Evolutionary conservation across 2,797 vertebrate species (phyloP).

Genomic region (Fundulus diaphanus): DNA sequence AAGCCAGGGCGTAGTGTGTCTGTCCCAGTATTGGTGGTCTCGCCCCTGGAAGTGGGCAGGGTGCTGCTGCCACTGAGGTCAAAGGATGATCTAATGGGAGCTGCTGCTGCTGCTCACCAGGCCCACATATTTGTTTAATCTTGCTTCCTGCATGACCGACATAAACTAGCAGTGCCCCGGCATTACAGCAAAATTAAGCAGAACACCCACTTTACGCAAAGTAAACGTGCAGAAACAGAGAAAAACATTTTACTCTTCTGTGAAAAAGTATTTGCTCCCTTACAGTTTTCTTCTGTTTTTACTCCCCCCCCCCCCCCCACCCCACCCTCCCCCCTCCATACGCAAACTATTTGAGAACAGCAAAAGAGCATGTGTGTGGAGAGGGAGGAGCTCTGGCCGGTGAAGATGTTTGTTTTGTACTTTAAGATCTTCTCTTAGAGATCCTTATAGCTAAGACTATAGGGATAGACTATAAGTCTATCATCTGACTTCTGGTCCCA

Average conservation of each 20-base stretch:
- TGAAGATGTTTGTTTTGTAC: too few relatives aligned
- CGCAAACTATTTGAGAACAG: too few relatives aligned
- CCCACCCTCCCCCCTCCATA: too few relatives aligned
- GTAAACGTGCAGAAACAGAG: neutral
- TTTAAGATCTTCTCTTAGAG: too few relatives aligned
- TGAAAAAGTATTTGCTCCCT: neutral
- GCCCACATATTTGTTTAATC: constrained; percentile 58
- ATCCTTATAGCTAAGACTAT: too few relatives aligned
- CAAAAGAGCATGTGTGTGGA: too few relatives aligned
- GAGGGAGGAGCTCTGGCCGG: too few relatives aligned
- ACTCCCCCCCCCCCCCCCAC: too few relatives aligned
- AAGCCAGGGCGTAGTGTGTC: constrained; percentile 48
- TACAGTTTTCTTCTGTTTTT: neutral
- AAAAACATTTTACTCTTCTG: neutral
- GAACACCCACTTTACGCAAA: neutral
- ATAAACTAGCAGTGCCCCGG: neutral
- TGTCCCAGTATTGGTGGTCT: constrained; percentile 20
- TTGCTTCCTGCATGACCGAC: constrained; percentile 46
- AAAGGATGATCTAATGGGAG: constrained; percentile 69
- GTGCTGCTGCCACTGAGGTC: constrained; percentile 53
- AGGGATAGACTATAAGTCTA: too few relatives aligned
- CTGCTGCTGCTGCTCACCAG: constrained; percentile 29
- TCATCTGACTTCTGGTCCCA: too few relatives aligned
- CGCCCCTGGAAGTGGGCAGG: constrained; percentile 40
- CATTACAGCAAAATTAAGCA: constrained; percentile 8